Conservation (phyloP, 2,113 vertebrate species). For the Chascanopsetta lugubris region DNA sequence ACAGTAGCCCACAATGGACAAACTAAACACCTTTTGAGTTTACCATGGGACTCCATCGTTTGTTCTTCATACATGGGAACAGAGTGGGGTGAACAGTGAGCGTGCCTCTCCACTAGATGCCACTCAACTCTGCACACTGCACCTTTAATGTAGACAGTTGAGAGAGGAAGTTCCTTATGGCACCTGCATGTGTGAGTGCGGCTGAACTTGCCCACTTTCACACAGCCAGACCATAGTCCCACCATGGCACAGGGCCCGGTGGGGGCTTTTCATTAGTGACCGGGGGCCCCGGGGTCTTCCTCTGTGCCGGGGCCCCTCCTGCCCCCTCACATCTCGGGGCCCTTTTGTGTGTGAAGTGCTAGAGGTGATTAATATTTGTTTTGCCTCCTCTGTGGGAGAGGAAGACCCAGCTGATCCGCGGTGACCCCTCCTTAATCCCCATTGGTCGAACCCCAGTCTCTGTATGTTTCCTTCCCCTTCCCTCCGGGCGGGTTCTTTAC, state of each 20-base stretch:
- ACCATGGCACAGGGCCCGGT: slow-evolving; percentile 7
- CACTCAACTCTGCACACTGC: too few relatives aligned
- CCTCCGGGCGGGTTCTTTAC: slow-evolving; percentile 17
- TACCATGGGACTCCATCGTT: too few relatives aligned
- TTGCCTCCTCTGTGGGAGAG: slow-evolving; percentile 76
- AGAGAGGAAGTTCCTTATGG: neutral
- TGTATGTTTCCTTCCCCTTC: slow-evolving; percentile 44
- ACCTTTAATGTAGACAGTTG: neutral
- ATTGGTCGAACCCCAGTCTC: slow-evolving; percentile 49
- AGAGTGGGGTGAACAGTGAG: too few relatives aligned
- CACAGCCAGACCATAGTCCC: slow-evolving; percentile 34
- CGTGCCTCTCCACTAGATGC: too few relatives aligned
- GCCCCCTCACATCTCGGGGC: slow-evolving; percentile 46
- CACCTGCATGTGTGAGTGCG: slow-evolving; percentile 6
- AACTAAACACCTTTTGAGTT: too few relatives aligned
- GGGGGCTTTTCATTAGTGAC: slow-evolving; percentile 60
- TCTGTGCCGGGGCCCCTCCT: slow-evolving; percentile 43
- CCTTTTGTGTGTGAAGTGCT: slow-evolving; percentile 76
- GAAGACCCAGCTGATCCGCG: slow-evolving; percentile 76
- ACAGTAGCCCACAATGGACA: too few relatives aligned
- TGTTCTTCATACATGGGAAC: too few relatives aligned
- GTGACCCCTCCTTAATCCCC: slow-evolving; percentile 76
- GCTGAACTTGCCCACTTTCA: slow-evolving; percentile 29
- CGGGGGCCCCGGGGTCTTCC: slow-evolving; percentile 48
- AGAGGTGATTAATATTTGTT: slow-evolving; percentile 84